These are phyloP conservation scores for Scaptomyza pallida DNA, from an alignment of 1,140 invertebrate species.

Conservation along the genomic window DNA sequence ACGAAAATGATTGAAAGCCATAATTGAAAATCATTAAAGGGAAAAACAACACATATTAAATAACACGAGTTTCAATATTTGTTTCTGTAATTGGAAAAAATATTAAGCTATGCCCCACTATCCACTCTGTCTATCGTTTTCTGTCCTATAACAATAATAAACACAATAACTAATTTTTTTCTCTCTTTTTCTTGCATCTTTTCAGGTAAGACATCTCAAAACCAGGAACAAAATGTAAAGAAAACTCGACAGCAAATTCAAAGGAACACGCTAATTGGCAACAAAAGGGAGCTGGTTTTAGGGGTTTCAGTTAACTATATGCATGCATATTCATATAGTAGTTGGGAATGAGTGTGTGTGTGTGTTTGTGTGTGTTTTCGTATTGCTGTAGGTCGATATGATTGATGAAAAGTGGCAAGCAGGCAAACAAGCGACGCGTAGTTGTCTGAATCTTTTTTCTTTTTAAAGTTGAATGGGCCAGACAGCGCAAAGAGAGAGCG, in stretches of 20 bases:
- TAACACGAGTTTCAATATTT: no score
- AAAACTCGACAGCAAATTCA: slow-evolving; percentile 2
- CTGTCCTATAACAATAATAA: no score
- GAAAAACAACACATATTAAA: no score
- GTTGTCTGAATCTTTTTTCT: slow-evolving; percentile 21
- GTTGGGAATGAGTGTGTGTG: not conserved
- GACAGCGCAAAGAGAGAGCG: slow-evolving; percentile 2
- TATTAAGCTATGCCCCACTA: no score
- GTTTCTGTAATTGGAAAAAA: no score
- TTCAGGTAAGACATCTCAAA: not conserved
- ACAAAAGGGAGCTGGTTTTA: not conserved
- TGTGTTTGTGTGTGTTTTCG: not conserved
- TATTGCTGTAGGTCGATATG: slow-evolving; percentile 52
- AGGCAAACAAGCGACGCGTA: not conserved
- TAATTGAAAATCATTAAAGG: no score
- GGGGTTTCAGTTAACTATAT: not conserved
- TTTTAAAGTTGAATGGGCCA: slow-evolving; percentile 39
- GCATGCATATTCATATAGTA: not conserved
- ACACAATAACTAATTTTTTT: no score
- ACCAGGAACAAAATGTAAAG: not conserved
- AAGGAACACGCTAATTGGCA: slow-evolving; percentile 12
- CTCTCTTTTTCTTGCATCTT: no score
- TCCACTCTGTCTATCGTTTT: no score
- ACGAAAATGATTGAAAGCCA: no score
- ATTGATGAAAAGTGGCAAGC: slow-evolving; percentile 28